Conservation (phyloP, 2,888 invertebrate species). For the Odontomyia ornata region DNA sequence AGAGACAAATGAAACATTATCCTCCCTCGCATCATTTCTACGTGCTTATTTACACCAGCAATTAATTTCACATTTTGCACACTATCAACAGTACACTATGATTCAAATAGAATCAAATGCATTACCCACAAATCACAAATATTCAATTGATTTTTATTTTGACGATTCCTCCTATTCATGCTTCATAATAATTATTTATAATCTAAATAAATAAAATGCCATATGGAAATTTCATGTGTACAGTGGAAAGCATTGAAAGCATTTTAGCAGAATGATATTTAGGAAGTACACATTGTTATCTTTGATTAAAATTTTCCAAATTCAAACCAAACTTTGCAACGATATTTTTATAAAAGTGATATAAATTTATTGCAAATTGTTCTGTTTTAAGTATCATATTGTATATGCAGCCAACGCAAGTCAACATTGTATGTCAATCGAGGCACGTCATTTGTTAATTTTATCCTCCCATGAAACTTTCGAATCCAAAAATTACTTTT, state of each 20-base stretch:
- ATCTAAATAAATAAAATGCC: not conserved
- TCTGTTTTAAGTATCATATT: too few species aligned
- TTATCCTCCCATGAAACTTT: too few species aligned
- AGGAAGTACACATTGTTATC: constrained; percentile 2
- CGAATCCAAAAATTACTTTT: too few species aligned
- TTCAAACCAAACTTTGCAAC: constrained; percentile 18
- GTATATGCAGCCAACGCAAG: too few species aligned
- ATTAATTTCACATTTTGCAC: constrained; percentile 15
- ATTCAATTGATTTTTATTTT: not conserved
- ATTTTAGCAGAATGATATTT: constrained; percentile 19
- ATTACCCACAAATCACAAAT: not conserved
- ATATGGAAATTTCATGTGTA: constrained; percentile 4
- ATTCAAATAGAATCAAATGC: not conserved
- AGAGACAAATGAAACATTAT: not conserved
- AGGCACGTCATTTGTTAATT: too few species aligned
- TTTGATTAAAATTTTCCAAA: not conserved
- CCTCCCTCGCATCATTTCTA: not conserved
- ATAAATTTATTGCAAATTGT: not conserved
- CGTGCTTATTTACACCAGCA: not conserved
- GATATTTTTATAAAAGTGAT: constrained; percentile 1
- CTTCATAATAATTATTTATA: not conserved
- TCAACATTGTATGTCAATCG: too few species aligned
- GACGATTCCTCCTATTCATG: constrained; percentile 3
- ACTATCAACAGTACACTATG: not conserved
- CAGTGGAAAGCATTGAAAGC: constrained; percentile 11